Evolutionary conservation across 1,140 invertebrate species (phyloP), one percentile per base, ranked within the genome.

Genomic region (Piezodorus guildinii): DNA sequence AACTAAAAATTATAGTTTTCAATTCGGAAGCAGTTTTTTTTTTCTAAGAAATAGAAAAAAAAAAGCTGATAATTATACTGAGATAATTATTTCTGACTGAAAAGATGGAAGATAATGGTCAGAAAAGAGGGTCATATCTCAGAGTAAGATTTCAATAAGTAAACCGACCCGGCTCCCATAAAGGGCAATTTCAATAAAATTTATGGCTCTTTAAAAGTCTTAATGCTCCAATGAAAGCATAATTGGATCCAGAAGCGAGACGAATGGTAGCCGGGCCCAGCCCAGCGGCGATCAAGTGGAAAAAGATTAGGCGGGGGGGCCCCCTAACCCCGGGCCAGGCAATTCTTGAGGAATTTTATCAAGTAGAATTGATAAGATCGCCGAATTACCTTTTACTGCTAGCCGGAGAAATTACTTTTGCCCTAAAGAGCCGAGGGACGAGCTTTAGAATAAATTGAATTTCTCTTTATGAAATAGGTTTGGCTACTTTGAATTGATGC

Each of bases 331-430:
- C 10, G 46, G 3, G 6, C 19, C 16, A 9, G n/a, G 46, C 46
- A 25, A 56, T 56, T 56, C 52, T 23, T 23, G 52, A 56, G 52
- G 52, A 56, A 56, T 56, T 56, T 56, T 56, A 56, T 56, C 52
- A 56, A 56, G 52, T 56, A 56, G 52, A 23, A 56, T 56, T 56
- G 52, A 56, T 56, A 56, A 56, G 52, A 56, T 56, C 15, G 52
- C 23, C 17, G 52, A 56, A 56, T 56, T 56, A 56, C 52, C 52
- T 56, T 25, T 56, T 56, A 56, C 23, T 49, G n/a, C 16, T 17
- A n/a, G 3, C n/a, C 46, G 21, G 46, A 21, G 46, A 49, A 49
- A 49, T 49, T 49, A 49, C 46, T 49, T 49, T 49, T 21, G 12
- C n/a, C 34, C 34, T 39, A 39, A 21, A 49, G 46, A 14, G 46